Evolutionary conservation across 2,797 vertebrate genomes (phyloP), one percentile per base, ranked within the genome.

Genomic region (Vespertilio murinus): DNA sequence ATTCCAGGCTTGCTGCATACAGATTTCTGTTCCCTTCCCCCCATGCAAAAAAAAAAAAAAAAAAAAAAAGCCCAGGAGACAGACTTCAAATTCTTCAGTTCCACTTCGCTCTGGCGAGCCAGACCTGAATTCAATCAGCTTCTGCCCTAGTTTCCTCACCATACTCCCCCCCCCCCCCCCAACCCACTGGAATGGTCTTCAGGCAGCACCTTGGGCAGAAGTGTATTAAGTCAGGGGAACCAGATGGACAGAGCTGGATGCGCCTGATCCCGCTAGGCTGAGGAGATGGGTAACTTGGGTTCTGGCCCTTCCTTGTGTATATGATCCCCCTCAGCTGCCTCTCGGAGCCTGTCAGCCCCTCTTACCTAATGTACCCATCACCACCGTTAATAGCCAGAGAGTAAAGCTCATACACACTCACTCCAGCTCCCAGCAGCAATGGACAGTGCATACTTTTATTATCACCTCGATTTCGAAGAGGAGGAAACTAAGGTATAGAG

Each of bases 141-240:
- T 92, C n/a, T 52, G 30, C 38, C 28, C 20, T 70, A 33, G 33
- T 42, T 56, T 77, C 65, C 33, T 45, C 10, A 52, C 28, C 38
- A 2, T 1, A 1, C 0, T 0, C 18, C 3, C 17, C 8, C 9
- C 1, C 20, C 6, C 8, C 9, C 10, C 18, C 22, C 42, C 38
- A 1, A 10, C 6, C 38, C 3, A 40, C 45, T 42, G n/a, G 87
- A 67, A 81, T 6, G 70, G 59, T 87, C 16, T 42, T 35, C 30
- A 28, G 35, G 45, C 33, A 40, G 59, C 12, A 33, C 13, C 56
- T 49, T 38, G 56, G n/a, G 25, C 49, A 70, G 45, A 81, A 64
- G n/a, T 12, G 2, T 64, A 52, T 0, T 16, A 64, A 73, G 40
- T 73, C 52, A 59, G 47, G 20, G 30, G 42, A 25, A 23, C 40